Evolutionary conservation across 2,797 vertebrate genomes (phyloP), one percentile per base, ranked within the genome.

Genomic region (Bryconaethiops microstoma): DNA sequence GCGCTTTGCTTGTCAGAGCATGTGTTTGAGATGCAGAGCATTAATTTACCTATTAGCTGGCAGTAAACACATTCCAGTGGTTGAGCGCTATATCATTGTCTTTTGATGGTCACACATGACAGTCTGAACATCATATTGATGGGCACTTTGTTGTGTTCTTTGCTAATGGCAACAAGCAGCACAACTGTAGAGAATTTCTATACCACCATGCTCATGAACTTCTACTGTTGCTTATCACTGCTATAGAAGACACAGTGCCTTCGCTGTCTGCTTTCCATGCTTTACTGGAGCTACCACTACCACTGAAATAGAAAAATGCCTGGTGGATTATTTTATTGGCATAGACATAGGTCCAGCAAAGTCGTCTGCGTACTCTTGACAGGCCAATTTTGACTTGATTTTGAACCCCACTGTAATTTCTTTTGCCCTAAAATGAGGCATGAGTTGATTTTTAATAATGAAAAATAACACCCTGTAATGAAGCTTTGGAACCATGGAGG

Each of bases 1-100:
- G 40, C 75, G 75, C 14, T 14, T 79, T 69, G 65, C 65, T 45
- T 73, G 75, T 55, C 59, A 82, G 35, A 64, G 39, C 23, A 72
- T 77, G 65, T 72, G 55, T 68, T 73, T 73, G 60, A 73, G 67
- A n/a, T 45, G 42, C 42, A 45, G 42, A 45, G 9, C 9, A 45
- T 45, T 45, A 45, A 45, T 45, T 45, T 45, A 45, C 9, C 42
- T 45, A 6, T 45, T 45, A 45, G 5, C 9, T 45, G 42, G 42
- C 42, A 45, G 9, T 45, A 45, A 7, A 45, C 42, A 45, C 42
- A 45, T 45, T 45, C 42, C 42, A 45, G 9, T 7, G 42, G 42
- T 45, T 50, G 48, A 50, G 48, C 2, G 48, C 10, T 10, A 50
- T 50, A 50, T 14, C 48, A 50, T 45, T 45, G 12, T 50, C 10